Percentiles rank a stretch among this genome's conserved stretches.
phyloP scores from a whole-genome alignment of 2,113 vertebrate genomes.

The Caracal caracal region DNA sequence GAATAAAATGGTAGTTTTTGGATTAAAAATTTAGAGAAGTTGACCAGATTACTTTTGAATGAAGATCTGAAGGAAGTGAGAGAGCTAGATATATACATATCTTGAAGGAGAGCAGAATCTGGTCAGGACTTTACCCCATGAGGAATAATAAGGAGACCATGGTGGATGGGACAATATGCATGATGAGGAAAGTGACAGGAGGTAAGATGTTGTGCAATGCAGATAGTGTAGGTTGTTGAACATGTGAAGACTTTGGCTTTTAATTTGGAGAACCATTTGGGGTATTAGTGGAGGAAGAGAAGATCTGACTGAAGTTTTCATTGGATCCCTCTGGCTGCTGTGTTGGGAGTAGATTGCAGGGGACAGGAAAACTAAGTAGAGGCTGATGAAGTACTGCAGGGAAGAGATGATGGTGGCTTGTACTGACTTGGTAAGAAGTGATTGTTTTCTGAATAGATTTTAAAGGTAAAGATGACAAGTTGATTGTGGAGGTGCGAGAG shows the following conservation, averaged over 20 bases:
- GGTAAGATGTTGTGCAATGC: neutral
- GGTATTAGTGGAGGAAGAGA: neutral
- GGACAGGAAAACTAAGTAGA: neutral
- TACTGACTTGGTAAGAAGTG: neutral
- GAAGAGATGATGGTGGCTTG: neutral
- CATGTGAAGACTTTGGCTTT: neutral
- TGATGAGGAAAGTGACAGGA: neutral
- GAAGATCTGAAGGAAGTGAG: neutral
- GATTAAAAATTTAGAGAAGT: conserved; percentile 8
- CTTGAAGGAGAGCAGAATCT: neutral
- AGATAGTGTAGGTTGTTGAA: neutral
- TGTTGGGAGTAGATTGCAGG: neutral
- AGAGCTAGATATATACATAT: neutral
- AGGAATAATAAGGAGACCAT: neutral
- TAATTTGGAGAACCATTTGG: neutral
- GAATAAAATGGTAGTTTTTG: neutral
- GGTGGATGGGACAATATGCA: neutral
- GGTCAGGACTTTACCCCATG: neutral
- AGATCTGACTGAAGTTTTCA: neutral
- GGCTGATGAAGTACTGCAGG: neutral
- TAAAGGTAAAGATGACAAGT: neutral
- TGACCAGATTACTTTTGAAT: neutral
- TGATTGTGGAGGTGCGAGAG: neutral
- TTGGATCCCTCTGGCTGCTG: neutral
- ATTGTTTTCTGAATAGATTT: conserved; percentile 15